Evolutionary conservation across 2,888 invertebrate genomes (phyloP).

Genomic region (Drosophila anomelani): DNA sequence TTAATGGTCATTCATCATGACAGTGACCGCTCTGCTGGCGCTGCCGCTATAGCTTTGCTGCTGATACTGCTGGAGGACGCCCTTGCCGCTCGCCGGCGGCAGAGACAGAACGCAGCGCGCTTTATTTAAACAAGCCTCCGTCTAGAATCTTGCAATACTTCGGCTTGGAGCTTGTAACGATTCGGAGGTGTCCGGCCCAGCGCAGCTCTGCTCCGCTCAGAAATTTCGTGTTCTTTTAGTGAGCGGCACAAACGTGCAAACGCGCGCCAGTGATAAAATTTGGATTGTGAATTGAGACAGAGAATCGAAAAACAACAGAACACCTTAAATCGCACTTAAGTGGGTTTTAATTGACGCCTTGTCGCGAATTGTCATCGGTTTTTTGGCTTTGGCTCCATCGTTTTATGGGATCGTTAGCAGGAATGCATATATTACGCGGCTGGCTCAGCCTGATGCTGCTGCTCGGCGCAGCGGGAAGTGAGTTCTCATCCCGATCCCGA

Average conservation of each 20-base stretch:
- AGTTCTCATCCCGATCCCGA: conserved; percentile 7
- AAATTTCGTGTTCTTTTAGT: conserved; percentile 49
- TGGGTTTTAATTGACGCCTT: conserved; percentile 44
- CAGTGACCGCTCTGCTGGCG: conserved; percentile 55
- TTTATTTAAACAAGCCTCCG: conserved; percentile 76
- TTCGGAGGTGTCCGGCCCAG: conserved; percentile 55
- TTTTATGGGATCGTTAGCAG: conserved; percentile 32
- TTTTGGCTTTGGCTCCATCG: conserved; percentile 8
- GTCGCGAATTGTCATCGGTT: conserved; percentile 32
- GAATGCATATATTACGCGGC: conserved; percentile 19
- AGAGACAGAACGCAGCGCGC: conserved; percentile 24
- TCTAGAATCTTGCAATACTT: conserved; percentile 76
- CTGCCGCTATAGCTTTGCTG: conserved; percentile 4
- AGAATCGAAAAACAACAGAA: conserved; percentile 29
- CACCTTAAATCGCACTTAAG: conserved; percentile 36
- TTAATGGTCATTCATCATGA: conserved; percentile 44
- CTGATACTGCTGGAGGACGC: conserved; percentile 15
- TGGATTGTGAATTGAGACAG: conserved; percentile 28
- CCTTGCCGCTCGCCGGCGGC: conserved; percentile 33
- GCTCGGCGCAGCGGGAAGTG: conserved; percentile 29
- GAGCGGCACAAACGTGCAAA: conserved; percentile 27
- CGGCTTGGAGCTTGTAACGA: conserved; percentile 72
- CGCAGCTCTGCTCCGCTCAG: conserved; percentile 32
- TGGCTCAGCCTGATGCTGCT: conserved; percentile 38
- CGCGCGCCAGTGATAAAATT: conserved; percentile 27